Conservation (phyloP, 2,888 invertebrate genomes). For the Rhagonycha lutea region DNA sequence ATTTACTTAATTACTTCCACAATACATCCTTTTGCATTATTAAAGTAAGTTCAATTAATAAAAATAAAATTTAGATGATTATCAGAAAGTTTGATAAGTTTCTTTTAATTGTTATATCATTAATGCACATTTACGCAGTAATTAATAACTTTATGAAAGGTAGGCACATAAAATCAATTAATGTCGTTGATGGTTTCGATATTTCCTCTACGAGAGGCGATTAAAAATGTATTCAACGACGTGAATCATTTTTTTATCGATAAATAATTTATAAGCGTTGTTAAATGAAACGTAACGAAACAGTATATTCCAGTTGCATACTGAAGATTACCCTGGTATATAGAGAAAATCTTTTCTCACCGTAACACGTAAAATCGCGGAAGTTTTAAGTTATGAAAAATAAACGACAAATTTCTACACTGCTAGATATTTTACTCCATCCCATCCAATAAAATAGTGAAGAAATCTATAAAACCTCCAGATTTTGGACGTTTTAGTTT, state of each 20-base stretch:
- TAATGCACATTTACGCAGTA: not conserved
- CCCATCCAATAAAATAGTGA: not conserved
- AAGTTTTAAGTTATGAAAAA: not conserved
- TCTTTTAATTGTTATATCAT: not conserved
- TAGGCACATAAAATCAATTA: not conserved
- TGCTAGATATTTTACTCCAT: not conserved
- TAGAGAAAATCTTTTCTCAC: not conserved
- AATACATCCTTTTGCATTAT: not conserved
- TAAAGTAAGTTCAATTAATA: not conserved
- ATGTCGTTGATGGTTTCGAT: not conserved
- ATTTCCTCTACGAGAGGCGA: not conserved
- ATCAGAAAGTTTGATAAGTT: not conserved
- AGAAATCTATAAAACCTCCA: not conserved
- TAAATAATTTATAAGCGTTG: not conserved
- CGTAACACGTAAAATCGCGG: not conserved
- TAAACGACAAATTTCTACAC: not conserved
- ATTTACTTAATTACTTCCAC: not conserved
- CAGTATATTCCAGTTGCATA: not conserved
- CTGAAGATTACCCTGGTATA: not conserved
- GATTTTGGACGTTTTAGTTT: not conserved
- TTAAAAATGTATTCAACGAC: not conserved
- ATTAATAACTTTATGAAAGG: not conserved
- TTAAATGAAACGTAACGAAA: not conserved
- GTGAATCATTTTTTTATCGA: not conserved
- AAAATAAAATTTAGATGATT: not conserved